Conservation (phyloP, 2,888 invertebrate species). For the Pammene fasciana region DNA sequence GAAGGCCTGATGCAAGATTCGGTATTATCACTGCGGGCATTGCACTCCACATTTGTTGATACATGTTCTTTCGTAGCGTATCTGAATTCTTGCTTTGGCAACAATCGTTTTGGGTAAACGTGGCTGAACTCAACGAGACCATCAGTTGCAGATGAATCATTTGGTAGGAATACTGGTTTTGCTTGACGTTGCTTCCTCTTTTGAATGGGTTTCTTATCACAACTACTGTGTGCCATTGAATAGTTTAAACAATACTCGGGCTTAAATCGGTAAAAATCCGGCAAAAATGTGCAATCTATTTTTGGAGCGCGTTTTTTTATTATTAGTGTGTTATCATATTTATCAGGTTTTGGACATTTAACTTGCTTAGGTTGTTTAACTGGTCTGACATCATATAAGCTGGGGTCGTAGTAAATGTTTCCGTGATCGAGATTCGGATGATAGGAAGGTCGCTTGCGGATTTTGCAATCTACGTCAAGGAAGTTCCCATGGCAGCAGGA, state of each 20-base stretch:
- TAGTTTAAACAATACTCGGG: slow-evolving; percentile 44
- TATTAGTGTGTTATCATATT: slow-evolving; percentile 45
- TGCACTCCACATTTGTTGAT: slow-evolving; percentile 8
- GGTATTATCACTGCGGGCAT: neutral
- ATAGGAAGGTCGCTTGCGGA: slow-evolving; percentile 33
- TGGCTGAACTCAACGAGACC: slow-evolving; percentile 58
- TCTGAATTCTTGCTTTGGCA: neutral
- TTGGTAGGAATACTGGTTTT: slow-evolving; percentile 17
- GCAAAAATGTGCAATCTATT: slow-evolving; percentile 49
- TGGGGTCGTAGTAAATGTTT: slow-evolving; percentile 64
- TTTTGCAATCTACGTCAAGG: slow-evolving; percentile 62
- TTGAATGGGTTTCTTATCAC: slow-evolving; percentile 6
- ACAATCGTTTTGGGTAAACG: slow-evolving; percentile 45
- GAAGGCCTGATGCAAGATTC: neutral
- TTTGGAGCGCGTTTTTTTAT: slow-evolving; percentile 52
- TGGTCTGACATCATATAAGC: slow-evolving; percentile 68
- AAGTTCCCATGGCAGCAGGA: slow-evolving; percentile 66
- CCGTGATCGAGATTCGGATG: slow-evolving; percentile 44
- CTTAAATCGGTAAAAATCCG: slow-evolving; percentile 53
- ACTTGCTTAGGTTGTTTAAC: slow-evolving; percentile 58
- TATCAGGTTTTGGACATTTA: slow-evolving; percentile 46
- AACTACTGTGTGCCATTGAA: slow-evolving; percentile 44
- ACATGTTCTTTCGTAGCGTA: neutral
- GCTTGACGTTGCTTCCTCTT: slow-evolving; percentile 16
- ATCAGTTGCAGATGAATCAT: slow-evolving; percentile 19